These are phyloP conservation scores for Magallana gigas DNA, from an alignment of 1,140 invertebrate genomes.

Conservation along the genomic window DNA sequence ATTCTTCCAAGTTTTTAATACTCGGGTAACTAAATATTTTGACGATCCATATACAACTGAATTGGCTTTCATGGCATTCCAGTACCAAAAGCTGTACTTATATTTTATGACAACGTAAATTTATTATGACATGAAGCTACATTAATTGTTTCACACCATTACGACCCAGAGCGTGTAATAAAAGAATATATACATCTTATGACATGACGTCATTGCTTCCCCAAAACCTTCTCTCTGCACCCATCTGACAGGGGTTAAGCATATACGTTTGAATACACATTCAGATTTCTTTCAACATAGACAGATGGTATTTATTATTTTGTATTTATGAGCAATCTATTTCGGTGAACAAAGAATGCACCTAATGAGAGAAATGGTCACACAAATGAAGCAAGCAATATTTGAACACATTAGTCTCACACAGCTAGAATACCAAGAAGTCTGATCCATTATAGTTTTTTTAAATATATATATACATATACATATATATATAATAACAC, in stretches of 20 bases:
- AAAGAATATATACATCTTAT: background rate
- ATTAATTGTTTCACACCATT: background rate
- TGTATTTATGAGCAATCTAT: constrained; percentile 32
- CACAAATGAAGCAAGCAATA: background rate
- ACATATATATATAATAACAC: too few species aligned
- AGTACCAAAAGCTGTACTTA: too few species aligned
- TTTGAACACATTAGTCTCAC: background rate
- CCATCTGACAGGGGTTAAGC: background rate
- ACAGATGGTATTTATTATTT: constrained; percentile 35
- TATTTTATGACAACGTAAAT: too few species aligned
- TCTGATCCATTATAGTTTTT: too few species aligned
- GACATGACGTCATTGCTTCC: background rate
- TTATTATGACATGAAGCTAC: background rate
- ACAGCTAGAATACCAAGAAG: too few species aligned
- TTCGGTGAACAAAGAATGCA: constrained; percentile 1
- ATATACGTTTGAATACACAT: constrained; percentile 10
- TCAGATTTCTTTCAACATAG: constrained; percentile 26
- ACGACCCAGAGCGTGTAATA: background rate
- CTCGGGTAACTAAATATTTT: too few species aligned
- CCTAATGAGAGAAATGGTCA: background rate
- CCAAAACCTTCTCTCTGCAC: background rate
- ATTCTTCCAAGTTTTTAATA: too few species aligned
- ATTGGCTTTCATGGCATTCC: too few species aligned
- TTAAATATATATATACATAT: too few species aligned
- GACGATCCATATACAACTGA: too few species aligned